Percentiles rank a stretch among this genome's conserved stretches.
Conservation (phyloP, 23 tunicate species). For the Diplosoma virens region DNA sequence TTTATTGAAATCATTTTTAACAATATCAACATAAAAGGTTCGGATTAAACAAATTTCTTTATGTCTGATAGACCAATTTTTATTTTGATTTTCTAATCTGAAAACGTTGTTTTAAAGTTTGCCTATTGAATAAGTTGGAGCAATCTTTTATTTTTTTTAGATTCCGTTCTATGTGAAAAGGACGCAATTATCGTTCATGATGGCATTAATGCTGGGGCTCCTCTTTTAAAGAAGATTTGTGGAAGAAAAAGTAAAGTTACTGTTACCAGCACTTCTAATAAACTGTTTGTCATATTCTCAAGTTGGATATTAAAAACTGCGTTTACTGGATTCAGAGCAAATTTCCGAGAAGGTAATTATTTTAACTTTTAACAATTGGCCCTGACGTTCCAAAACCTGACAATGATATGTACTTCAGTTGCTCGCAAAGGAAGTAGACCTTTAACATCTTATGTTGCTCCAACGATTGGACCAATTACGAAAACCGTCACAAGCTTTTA, state of each 20-base stretch:
- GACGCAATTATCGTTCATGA: constrained; percentile 94
- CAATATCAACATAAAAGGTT: constrained; percentile 70
- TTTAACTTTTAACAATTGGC: not conserved
- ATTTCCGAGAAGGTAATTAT: constrained; percentile 59
- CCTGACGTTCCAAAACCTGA: too few species aligned
- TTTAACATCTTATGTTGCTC: not conserved
- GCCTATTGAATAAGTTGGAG: not conserved
- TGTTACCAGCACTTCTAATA: constrained; percentile 34
- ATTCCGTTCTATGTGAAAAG: constrained; percentile 70
- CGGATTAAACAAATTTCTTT: not conserved
- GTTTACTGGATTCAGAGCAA: constrained; percentile 69
- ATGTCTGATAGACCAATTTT: not conserved
- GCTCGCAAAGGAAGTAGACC: not conserved
- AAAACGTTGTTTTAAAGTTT: not conserved
- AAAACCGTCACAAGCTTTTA: too few species aligned
- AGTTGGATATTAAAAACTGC: constrained; percentile 33
- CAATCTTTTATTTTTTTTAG: constrained; percentile 5
- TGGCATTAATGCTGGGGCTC: constrained; percentile 75
- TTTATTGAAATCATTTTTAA: constrained; percentile 59
- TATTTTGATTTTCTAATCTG: not conserved
- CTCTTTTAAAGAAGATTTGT: constrained; percentile 65
- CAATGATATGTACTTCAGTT: not conserved
- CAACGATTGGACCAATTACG: not conserved
- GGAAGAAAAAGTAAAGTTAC: constrained; percentile 36
- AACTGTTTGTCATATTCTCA: constrained; percentile 81